phyloP scores from a whole-genome alignment of 1,140 invertebrate species.

The Augochlora pura region DNA sequence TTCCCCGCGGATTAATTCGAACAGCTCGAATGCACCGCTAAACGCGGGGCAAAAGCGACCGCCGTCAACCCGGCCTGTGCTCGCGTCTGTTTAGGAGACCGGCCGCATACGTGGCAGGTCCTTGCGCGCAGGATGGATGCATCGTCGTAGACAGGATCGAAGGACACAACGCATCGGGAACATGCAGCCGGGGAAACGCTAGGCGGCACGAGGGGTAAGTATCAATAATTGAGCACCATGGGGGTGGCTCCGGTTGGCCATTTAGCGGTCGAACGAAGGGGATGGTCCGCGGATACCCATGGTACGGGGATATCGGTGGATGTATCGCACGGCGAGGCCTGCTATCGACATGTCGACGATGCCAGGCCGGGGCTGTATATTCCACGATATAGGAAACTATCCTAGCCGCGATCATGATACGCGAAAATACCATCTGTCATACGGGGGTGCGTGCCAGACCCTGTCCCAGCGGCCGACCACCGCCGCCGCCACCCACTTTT shows the following conservation, averaged over 20 bases:
- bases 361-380: constrained; percentile 69
- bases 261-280: constrained; percentile 76
- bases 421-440: constrained; percentile 78
- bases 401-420: constrained; percentile 75
- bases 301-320: constrained; percentile 74
- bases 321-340: constrained; percentile 77
- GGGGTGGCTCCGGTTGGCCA: constrained; percentile 72
- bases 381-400: constrained; percentile 73
- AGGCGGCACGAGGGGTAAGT: constrained; percentile 63
- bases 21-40: no score
- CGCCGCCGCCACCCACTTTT: constrained; percentile 39
- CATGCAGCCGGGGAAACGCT: constrained; percentile 51
- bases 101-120: not conserved
- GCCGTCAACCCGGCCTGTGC: no score
- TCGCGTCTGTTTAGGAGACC: not conserved
- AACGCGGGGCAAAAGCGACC: no score
- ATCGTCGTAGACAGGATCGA: constrained; percentile 25
- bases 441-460: constrained; percentile 67
- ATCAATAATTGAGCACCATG: constrained; percentile 79
- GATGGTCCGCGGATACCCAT: constrained; percentile 60
- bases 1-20: no score
- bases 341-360: constrained; percentile 80
- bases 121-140: not conserved
- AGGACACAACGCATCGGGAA: constrained; percentile 52
- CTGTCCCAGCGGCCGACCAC: constrained; percentile 27